Evolutionary conservation across 1,140 invertebrate genomes (phyloP).

Genomic region (Calliphora vicina): DNA sequence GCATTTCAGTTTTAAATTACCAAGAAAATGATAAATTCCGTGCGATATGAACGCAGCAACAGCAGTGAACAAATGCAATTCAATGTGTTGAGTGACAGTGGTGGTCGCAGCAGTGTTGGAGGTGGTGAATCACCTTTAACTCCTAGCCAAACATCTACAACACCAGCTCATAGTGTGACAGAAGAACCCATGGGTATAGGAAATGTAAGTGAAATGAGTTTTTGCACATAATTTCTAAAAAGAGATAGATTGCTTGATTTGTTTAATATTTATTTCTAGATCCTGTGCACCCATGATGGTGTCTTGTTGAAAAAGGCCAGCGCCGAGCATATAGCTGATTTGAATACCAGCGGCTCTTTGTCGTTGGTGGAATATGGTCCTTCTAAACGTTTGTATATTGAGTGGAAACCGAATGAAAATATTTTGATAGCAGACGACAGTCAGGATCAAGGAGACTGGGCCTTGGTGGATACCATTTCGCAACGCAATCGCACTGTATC

Average conservation of each 20-base stretch:
- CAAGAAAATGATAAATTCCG: constrained; percentile 53
- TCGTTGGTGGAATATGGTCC: constrained; percentile 66
- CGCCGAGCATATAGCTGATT: constrained; percentile 66
- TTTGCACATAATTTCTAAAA: no score
- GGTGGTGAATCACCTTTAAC: constrained; percentile 1
- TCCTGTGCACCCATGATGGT: constrained; percentile 71
- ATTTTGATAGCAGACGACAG: constrained; percentile 77
- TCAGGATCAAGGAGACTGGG: constrained; percentile 80
- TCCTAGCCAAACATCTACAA: not conserved
- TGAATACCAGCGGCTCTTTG: constrained; percentile 70
- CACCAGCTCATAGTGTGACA: not conserved
- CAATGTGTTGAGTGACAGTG: constrained; percentile 43
- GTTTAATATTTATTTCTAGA: constrained; percentile 49
- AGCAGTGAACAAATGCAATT: constrained; percentile 49
- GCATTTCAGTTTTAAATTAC: not conserved
- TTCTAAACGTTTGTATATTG: constrained; percentile 68
- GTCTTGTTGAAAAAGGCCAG: constrained; percentile 68
- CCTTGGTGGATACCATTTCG: constrained; percentile 77
- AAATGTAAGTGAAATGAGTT: not conserved
- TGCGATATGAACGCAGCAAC: constrained; percentile 51
- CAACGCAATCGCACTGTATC: constrained; percentile 65
- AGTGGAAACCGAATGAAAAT: constrained; percentile 81
- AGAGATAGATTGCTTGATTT: not conserved
- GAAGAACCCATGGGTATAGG: constrained; percentile 1
- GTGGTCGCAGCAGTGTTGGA: not conserved